phyloP scores from a whole-genome alignment of 1,140 invertebrate genomes.

The Elysia chlorotica region DNA sequence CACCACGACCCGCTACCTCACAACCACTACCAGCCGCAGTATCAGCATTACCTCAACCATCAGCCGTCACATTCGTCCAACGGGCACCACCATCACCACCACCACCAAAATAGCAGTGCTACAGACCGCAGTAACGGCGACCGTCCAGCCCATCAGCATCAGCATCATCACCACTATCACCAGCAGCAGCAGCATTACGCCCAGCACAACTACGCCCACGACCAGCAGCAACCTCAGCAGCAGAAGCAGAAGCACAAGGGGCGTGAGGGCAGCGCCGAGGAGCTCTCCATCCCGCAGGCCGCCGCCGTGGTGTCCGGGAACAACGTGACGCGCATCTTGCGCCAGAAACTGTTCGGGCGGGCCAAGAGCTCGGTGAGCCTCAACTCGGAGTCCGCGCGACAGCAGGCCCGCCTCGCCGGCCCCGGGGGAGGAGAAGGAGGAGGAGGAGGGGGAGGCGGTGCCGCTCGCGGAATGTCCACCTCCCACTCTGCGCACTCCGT shows the following conservation, averaged over 20 bases:
- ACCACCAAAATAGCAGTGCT: too few species aligned
- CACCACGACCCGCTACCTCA: too few species aligned
- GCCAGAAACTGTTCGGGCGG: conserved; percentile 22
- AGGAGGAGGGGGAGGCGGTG: not conserved
- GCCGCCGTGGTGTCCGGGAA: conserved; percentile 16
- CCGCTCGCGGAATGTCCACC: not conserved
- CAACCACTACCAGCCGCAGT: too few species aligned
- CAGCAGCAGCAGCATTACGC: not conserved
- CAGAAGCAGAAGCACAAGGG: not conserved
- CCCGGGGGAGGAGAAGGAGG: not conserved
- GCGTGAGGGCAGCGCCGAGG: too few species aligned
- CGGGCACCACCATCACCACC: not conserved
- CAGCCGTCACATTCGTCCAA: too few species aligned
- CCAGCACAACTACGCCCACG: not conserved
- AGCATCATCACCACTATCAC: not conserved
- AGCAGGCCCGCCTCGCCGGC: not conserved
- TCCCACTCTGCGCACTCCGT: not conserved
- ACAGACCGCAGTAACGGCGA: too few species aligned
- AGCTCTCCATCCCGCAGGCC: not conserved
- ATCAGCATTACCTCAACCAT: too few species aligned
- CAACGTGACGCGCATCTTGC: conserved; percentile 26
- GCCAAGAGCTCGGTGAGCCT: conserved; percentile 29
- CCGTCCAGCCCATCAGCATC: not conserved
- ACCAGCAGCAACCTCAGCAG: not conserved
- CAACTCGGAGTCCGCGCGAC: conserved; percentile 9